Conservation (phyloP, 2,797 vertebrate genomes). For the Anisognathus igniventris region DNA sequence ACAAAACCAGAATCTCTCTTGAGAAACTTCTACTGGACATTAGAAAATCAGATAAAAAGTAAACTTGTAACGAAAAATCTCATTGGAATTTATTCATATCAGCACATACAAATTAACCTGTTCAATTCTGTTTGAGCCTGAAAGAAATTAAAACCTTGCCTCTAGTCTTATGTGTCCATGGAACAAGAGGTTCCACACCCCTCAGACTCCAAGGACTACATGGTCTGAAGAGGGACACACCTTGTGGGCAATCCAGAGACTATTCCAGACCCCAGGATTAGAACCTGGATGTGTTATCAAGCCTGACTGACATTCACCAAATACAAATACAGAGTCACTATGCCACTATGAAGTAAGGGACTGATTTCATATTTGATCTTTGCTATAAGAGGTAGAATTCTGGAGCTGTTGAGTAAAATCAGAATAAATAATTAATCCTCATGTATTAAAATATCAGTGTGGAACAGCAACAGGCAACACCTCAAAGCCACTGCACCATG, state of each 20-base stretch:
- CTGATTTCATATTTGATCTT: not conserved
- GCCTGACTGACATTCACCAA: not conserved
- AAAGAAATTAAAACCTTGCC: not conserved
- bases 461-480: not conserved
- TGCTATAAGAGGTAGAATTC: not conserved
- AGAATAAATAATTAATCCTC: not conserved
- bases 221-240: not conserved
- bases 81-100: not conserved
- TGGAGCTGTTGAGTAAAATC: not conserved
- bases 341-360: not conserved
- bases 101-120: not conserved
- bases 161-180: not conserved
- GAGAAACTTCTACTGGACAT: not conserved
- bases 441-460: not conserved
- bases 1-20: not conserved
- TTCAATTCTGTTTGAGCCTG: not conserved
- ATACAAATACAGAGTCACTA: not conserved
- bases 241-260: not conserved
- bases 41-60: not conserved
- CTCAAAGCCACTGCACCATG: not conserved
- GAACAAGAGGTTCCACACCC: not conserved
- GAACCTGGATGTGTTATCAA: not conserved
- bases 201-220: not conserved
- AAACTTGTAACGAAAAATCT: not conserved
- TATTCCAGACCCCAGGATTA: not conserved